These are phyloP conservation scores for Rhagonycha lutea DNA, from an alignment of 2,888 invertebrate species.

Conservation along the genomic window DNA sequence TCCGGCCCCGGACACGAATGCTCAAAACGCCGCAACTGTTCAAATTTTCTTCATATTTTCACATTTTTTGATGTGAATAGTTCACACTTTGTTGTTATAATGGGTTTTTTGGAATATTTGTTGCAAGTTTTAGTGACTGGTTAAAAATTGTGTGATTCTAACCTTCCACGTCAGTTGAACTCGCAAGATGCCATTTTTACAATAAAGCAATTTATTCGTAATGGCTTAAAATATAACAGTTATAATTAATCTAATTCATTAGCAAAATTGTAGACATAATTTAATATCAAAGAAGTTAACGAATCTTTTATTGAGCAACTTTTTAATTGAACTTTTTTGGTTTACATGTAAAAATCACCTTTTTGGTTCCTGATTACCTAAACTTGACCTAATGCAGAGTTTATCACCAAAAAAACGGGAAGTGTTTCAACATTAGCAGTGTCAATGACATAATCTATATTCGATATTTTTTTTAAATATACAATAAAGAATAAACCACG, in stretches of 20 bases:
- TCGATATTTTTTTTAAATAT: background rate
- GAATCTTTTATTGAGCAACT: background rate
- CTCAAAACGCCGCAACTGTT: background rate
- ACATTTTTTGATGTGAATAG: too few species aligned
- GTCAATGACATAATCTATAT: background rate
- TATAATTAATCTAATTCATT: background rate
- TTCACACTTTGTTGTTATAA: background rate
- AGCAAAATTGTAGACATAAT: background rate
- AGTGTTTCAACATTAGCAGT: background rate
- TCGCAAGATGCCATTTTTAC: constrained; percentile 20
- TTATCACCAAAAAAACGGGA: background rate
- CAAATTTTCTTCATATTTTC: background rate
- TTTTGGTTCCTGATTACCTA: background rate
- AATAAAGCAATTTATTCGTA: background rate
- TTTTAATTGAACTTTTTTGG: background rate
- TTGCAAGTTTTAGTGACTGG: background rate
- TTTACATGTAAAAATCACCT: too few species aligned
- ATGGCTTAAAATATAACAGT: background rate
- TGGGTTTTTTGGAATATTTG: background rate
- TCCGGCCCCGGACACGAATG: background rate
- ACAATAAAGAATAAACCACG: background rate
- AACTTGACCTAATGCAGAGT: background rate
- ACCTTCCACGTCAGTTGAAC: constrained; percentile 38
- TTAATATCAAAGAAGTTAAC: background rate
- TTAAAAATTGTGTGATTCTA: constrained; percentile 24